Evolutionary conservation across 53 echinoderm and acorn worm species (phyloP).

Genomic region (Echinarachnius parma): DNA sequence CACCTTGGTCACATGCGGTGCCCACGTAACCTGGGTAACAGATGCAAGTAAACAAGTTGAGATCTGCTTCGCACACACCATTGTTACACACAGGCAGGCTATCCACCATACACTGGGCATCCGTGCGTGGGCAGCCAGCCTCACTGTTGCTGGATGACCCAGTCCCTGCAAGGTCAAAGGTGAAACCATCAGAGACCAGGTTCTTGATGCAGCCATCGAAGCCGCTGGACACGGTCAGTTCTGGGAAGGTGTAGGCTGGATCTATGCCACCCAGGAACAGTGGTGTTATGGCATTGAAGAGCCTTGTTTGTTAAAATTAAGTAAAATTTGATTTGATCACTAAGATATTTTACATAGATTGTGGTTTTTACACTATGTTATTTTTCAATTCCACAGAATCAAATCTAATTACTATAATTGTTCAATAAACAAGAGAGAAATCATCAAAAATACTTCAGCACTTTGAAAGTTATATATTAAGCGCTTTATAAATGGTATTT

Average conservation of each 20-base stretch:
- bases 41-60: slow-evolving; percentile 53
- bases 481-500: too few species aligned
- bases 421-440: too few species aligned
- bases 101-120: slow-evolving; percentile 43
- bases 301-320: too few species aligned
- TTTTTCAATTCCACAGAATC: too few species aligned
- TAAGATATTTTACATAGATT: too few species aligned
- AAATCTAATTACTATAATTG: too few species aligned
- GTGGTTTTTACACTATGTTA: too few species aligned
- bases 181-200: slow-evolving; percentile 70
- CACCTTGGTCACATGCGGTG: slow-evolving; percentile 56
- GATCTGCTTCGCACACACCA: slow-evolving; percentile 74
- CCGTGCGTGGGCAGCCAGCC: slow-evolving; percentile 71
- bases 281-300: slow-evolving; percentile 77
- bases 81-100: slow-evolving; percentile 57
- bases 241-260: slow-evolving; percentile 6
- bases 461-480: too few species aligned
- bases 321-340: too few species aligned
- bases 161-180: slow-evolving; percentile 67
- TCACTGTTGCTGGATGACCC: slow-evolving; percentile 46
- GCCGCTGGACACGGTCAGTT: slow-evolving; percentile 28
- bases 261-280: slow-evolving; percentile 84
- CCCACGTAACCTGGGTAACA: slow-evolving; percentile 84
- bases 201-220: slow-evolving; percentile 89
- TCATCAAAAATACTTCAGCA: too few species aligned